phyloP scores from a whole-genome alignment of 2,888 invertebrate genomes.

The Julus scanicus region DNA sequence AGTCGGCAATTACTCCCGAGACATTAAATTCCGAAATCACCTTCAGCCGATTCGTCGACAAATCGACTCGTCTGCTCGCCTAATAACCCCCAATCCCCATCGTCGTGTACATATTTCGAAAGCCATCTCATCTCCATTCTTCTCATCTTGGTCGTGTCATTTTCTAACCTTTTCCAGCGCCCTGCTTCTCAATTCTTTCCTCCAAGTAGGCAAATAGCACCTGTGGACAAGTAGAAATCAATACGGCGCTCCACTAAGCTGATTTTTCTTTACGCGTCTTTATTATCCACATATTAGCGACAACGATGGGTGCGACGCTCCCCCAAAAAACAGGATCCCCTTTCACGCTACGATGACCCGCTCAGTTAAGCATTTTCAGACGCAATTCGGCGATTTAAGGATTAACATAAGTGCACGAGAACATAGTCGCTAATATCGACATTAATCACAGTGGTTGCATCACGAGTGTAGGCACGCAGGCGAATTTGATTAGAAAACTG shows the following conservation, averaged over 20 bases:
- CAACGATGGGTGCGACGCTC: background rate
- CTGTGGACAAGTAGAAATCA: conserved; percentile 38
- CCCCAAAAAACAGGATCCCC: background rate
- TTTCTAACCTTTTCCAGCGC: conserved; percentile 18
- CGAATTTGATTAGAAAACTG: background rate
- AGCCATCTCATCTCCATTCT: conserved; percentile 14
- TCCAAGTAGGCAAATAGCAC: background rate
- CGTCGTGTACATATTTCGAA: background rate
- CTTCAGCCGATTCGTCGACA: no score
- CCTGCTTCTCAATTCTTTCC: no score
- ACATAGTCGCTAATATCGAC: conserved; percentile 46
- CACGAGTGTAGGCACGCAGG: background rate
- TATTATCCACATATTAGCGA: conserved; percentile 18
- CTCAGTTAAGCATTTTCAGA: conserved; percentile 43
- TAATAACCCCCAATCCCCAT: background rate
- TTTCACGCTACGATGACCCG: background rate
- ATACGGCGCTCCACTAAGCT: conserved; percentile 4
- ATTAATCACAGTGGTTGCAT: conserved; percentile 51
- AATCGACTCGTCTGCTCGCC: no score
- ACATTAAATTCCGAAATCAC: background rate
- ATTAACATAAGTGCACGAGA: conserved; percentile 40
- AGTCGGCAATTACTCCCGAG: no score
- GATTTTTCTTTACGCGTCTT: conserved; percentile 7
- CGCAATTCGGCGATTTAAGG: conserved; percentile 54
- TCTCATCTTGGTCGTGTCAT: conserved; percentile 41